Conservation (phyloP, 2,888 invertebrate species). For the Sphaerophoria rueppellii region DNA sequence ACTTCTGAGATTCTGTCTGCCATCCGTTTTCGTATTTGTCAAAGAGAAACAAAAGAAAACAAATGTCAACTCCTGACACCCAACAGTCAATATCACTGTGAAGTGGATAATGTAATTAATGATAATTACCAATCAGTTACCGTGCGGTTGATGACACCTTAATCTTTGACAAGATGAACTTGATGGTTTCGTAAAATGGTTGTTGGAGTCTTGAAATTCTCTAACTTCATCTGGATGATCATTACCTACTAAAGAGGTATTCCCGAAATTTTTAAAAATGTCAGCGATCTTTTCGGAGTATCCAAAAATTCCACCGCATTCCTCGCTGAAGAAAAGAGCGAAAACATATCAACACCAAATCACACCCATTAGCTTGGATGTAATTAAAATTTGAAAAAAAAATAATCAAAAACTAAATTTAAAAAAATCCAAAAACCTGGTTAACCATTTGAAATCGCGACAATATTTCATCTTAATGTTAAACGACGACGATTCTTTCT, state of each 20-base stretch:
- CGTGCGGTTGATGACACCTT: conserved; percentile 35
- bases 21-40: conserved; percentile 21
- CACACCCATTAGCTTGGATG: conserved; percentile 65
- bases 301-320: no score
- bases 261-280: no score
- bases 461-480: conserved; percentile 52
- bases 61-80: conserved; percentile 59
- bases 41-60: neutral
- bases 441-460: conserved; percentile 17
- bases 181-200: no score
- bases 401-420: conserved; percentile 1
- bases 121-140: conserved; percentile 50
- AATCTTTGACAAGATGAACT: no score
- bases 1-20: conserved; percentile 17
- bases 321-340: conserved; percentile 24
- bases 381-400: conserved; percentile 62
- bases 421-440: conserved; percentile 1
- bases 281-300: no score
- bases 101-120: conserved; percentile 63
- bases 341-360: conserved; percentile 42
- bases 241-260: no score
- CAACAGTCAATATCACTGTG: conserved; percentile 30
- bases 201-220: no score
- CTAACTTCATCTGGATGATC: no score
- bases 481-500: conserved; percentile 38